Percentiles rank a stretch among this genome's conserved stretches.
Conservation (phyloP, 2,797 vertebrate species). For the Chaunax sp. region DNA sequence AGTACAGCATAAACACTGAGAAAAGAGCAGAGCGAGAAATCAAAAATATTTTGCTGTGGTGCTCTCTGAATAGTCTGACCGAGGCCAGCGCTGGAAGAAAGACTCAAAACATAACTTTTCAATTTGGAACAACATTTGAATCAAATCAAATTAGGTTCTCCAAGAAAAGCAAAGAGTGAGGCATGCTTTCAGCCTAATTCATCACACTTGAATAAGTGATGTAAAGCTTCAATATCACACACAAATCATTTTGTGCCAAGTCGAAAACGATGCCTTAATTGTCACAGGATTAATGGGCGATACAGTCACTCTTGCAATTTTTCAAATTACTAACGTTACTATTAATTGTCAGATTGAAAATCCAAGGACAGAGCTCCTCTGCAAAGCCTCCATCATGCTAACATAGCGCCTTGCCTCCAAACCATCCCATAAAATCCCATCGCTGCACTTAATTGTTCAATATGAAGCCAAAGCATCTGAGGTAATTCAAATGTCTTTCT, state of each 20-base stretch:
- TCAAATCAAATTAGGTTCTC: constrained; percentile 55
- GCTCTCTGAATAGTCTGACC: constrained; percentile 12
- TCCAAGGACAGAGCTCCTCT: constrained; percentile 72
- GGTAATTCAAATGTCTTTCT: constrained; percentile 88
- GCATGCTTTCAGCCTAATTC: constrained; percentile 37
- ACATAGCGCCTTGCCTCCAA: constrained; percentile 81
- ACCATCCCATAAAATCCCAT: constrained; percentile 85
- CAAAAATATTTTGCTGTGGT: constrained; percentile 46
- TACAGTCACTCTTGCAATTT: constrained; percentile 59
- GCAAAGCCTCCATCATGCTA: constrained; percentile 66
- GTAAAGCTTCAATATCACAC: constrained; percentile 54
- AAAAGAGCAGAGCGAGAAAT: constrained; percentile 53
- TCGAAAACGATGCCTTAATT: constrained; percentile 65
- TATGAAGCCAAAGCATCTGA: constrained; percentile 86
- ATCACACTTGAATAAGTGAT: constrained; percentile 48
- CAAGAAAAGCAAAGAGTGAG: constrained; percentile 42
- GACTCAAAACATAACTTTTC: constrained; percentile 53
- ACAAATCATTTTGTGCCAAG: constrained; percentile 52
- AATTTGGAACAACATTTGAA: constrained; percentile 46
- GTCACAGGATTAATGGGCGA: constrained; percentile 66
- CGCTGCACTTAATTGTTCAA: constrained; percentile 87
- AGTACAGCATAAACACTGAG: constrained; percentile 64
- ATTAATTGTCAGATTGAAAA: constrained; percentile 86
- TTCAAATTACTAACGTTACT: constrained; percentile 68
- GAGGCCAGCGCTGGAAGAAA: constrained; percentile 51